Percentiles rank a stretch among this genome's conserved stretches.
Evolutionary conservation across 2,797 vertebrate species (phyloP).

Genomic region (Periparus ater): DNA sequence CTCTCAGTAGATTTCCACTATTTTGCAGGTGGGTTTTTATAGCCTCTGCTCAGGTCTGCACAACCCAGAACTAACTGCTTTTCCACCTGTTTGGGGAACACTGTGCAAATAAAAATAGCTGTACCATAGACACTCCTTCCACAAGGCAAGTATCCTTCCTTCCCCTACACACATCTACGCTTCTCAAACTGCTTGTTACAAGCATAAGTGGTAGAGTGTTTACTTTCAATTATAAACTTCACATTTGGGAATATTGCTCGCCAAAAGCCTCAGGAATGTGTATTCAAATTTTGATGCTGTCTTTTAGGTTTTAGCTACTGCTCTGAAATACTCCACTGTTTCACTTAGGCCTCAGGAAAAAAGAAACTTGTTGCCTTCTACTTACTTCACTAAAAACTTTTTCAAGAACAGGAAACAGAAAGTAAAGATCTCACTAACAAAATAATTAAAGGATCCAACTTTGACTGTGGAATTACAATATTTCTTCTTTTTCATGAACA

Average conservation of each 20-base stretch:
- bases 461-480: background rate
- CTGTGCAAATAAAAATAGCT: background rate
- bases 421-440: background rate
- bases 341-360: background rate
- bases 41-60: background rate
- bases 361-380: background rate
- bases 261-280: background rate
- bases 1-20: conserved; percentile 14
- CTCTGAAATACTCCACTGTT: background rate
- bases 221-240: background rate
- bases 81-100: background rate
- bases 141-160: background rate
- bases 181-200: background rate
- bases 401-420: background rate
- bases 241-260: background rate
- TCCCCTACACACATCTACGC: background rate
- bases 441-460: background rate
- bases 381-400: background rate
- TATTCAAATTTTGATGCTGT: background rate
- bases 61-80: background rate
- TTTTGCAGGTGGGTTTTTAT: background rate
- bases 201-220: background rate
- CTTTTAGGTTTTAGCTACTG: background rate
- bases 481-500: background rate
- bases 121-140: background rate